Conservation (phyloP, 1,140 invertebrate species). For the fruit fly (Drosophila melanogaster) region Release_6_plus_ISO1_MT NT_033777.3:16232501-16233000, state of each 20-base stretch:
- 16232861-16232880: conserved; percentile 69
- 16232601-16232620: conserved; percentile 27
- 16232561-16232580: conserved; percentile 50
- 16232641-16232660: conserved; percentile 80
- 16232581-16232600: conserved; percentile 16
- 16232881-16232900: conserved; percentile 46
- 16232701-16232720: conserved; percentile 54
- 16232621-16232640: conserved; percentile 68
- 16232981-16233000: conserved; percentile 81
- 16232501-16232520: conserved; percentile 60
- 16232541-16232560: conserved; percentile 79
- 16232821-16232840: conserved; percentile 40
- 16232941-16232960: conserved; percentile 83
- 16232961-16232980: conserved; percentile 82
- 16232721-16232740: conserved; percentile 73
- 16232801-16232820: conserved; percentile 33
- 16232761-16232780: conserved; percentile 27
- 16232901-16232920: conserved; percentile 25
- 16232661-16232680: conserved; percentile 55
- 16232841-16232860: conserved; percentile 81
- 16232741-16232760: conserved; percentile 16
- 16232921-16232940: conserved; percentile 60
- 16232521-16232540: conserved; percentile 33
- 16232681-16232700: conserved; percentile 7
- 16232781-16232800: conserved; percentile 26